Base-by-base conservation (phyloP, 2,888 invertebrate species). In the Anoplius nigerrimus region DNA sequence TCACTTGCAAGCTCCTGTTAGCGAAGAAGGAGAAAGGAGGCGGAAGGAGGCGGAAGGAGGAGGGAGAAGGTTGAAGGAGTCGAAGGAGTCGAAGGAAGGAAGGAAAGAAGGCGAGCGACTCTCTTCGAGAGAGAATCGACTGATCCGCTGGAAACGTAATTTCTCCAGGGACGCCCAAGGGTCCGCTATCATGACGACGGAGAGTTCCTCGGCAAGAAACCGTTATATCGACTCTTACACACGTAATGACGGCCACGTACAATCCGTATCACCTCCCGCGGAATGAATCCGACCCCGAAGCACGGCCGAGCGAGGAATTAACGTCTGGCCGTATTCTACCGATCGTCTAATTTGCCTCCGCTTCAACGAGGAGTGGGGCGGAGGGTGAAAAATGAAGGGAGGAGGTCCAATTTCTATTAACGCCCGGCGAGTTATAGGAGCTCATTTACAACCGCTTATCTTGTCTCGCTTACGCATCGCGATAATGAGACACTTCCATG, bases 181-280 rank as follows among this genome's bases (percentile, higher is more conserved):
- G 45, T 27, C 46, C 8, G 22, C 11, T 21, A 15, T 22, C 52
- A 27, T 18, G 24, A 42, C 52, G 62, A 22, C n/a, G 34, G 52
- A 20, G 22, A 34, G 18, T 48, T 24, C 15, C 16, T 6, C 54
- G 43, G 62, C 60, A 67, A 67, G 48, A 63, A 59, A 66, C 75
- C 67, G 64, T 71, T 73, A 71, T 67, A 71, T 68, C 66, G 67
- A 59, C 52, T 66, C 69, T 75, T 75, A 69, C 71, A 55, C 51
- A 58, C 65, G 62, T 74, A 76, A 78, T 66, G 74, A 71, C 66
- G 66, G 46, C 68, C 69, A 66, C 59, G 75, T 71, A 71, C 59
- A 68, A 58, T 61, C n/a, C 62, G 70, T 63, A 34, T 5, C 8
- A 6, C 6, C 11, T 13, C 11, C 4, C 34, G 34, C 11, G 1